Base-by-base conservation (phyloP, 2,888 invertebrate species). In the Meiosimyza platycephala region DNA sequence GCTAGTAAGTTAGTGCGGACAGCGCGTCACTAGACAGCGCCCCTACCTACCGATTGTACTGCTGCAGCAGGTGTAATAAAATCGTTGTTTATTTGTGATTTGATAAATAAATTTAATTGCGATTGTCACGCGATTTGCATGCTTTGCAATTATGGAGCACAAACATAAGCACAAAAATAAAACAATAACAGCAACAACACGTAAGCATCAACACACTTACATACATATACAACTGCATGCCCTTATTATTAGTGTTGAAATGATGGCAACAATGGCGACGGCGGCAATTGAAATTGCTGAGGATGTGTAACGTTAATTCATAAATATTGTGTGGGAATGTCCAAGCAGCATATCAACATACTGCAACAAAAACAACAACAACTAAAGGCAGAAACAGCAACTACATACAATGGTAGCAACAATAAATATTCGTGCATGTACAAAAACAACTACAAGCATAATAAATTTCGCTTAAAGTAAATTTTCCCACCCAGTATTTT, bases 11-110 rank as follows among this genome's bases (percentile, higher is more conserved):
- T 40, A 40, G 40, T 40, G 40, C 40, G 40, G 40, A 40, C 40
- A 40, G 40, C 9, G 40, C 40, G 40, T 9, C 40, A 9, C 40
- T 28, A 28, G 40, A 40, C 40, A 40, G 40, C 9, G 40, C 40
- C 9, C 6, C 40, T 9, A 40, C 9, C 6, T 9, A 40, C 9
- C 40, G 40, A 6, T 40, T 6, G 9, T 9, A 9, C 40, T 48
- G 48, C 16, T 6, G 13, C 48, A 71, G 67, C 70, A 73, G 72
- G 77, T 75, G 72, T 76, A 78, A 76, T 77, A 75, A 78, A 77
- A 78, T 78, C 72, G 72, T 78, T 78, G 76, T 79, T 79, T 78
- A 77, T 77, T 78, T 76, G 71, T 73, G 77, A 77, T 77, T 80
- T 75, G 73, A 73, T 75, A 76, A 78, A 78, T 75, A 77, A 77